These are phyloP conservation scores for Gryon sp. DNA, from an alignment of 1,140 invertebrate genomes.

Conservation along the genomic window DNA sequence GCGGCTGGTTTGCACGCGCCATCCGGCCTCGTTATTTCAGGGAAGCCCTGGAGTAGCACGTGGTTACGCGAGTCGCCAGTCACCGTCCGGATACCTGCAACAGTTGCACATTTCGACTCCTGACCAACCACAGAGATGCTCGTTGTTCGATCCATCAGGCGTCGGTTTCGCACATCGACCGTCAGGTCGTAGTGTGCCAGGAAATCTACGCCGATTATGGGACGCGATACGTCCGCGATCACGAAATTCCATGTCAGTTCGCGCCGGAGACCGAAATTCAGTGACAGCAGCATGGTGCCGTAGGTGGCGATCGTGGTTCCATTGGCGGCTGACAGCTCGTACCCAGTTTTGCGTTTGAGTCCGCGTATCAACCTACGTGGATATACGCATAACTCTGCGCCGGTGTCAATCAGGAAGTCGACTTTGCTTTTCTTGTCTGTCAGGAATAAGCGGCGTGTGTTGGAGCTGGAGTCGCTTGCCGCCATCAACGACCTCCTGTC, in stretches of 20 bases:
- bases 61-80: no score
- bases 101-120: conserved; percentile 45
- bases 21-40: no score
- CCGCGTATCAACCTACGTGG: background rate
- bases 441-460: conserved; percentile 4
- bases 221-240: conserved; percentile 68
- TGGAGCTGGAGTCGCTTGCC: conserved; percentile 11
- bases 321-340: no score
- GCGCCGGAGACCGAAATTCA: no score
- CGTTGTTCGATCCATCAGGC: conserved; percentile 65
- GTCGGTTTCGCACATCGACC: conserved; percentile 64
- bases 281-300: no score
- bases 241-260: no score
- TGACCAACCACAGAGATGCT: background rate
- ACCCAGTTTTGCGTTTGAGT: no score
- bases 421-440: background rate
- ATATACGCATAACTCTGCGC: conserved; percentile 13
- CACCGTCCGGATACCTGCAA: conserved; percentile 21
- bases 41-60: no score
- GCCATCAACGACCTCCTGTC: conserved; percentile 18
- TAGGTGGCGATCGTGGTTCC: no score
- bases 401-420: conserved; percentile 10
- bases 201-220: conserved; percentile 43
- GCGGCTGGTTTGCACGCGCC: no score
- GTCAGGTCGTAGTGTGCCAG: conserved; percentile 66